phyloP scores from a whole-genome alignment of 2,797 vertebrate species.

The Gymnothorax javanicus region DNA sequence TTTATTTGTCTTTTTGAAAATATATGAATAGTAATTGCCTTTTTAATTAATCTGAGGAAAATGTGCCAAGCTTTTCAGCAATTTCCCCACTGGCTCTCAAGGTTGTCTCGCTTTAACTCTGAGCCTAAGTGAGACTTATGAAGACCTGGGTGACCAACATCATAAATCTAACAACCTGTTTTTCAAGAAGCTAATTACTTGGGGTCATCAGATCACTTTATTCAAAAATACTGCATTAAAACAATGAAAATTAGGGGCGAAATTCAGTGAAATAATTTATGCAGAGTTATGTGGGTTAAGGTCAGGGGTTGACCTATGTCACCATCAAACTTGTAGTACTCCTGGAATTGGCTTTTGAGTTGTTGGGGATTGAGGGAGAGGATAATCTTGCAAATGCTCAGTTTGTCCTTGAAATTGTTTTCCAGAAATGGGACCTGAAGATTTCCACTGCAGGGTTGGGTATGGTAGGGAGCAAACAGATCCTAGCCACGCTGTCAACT shows the following conservation, averaged over 20 bases:
- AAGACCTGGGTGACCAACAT: slow-evolving; percentile 65
- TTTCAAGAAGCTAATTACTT: slow-evolving; percentile 71
- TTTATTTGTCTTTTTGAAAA: slow-evolving; percentile 66
- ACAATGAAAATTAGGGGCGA: slow-evolving; percentile 56
- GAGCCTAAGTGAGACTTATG: slow-evolving; percentile 72
- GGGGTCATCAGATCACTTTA: slow-evolving; percentile 68
- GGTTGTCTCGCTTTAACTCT: slow-evolving; percentile 73
- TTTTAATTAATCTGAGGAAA: slow-evolving; percentile 71
- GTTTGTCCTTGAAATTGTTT: slow-evolving; percentile 83
- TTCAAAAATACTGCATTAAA: slow-evolving; percentile 63
- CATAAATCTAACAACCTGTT: slow-evolving; percentile 71
- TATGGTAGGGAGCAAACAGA: neutral
- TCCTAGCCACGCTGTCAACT: neutral
- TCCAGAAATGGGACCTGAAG: slow-evolving; percentile 89
- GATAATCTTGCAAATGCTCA: slow-evolving; percentile 79
- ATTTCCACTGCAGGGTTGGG: slow-evolving; percentile 81
- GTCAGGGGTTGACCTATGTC: slow-evolving; percentile 76
- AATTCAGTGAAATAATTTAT: neutral
- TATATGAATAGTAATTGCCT: slow-evolving; percentile 66
- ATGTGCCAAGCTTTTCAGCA: slow-evolving; percentile 66
- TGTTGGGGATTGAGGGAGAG: slow-evolving; percentile 87
- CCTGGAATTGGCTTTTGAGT: slow-evolving; percentile 97
- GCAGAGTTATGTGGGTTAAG: neutral
- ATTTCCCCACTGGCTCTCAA: slow-evolving; percentile 69
- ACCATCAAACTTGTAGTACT: slow-evolving; percentile 95